These are phyloP conservation scores for Trichoplax adhaerens DNA, from an alignment of 37 sponge, comb jelly and placozoan species.

Conservation along the genomic window DNA sequence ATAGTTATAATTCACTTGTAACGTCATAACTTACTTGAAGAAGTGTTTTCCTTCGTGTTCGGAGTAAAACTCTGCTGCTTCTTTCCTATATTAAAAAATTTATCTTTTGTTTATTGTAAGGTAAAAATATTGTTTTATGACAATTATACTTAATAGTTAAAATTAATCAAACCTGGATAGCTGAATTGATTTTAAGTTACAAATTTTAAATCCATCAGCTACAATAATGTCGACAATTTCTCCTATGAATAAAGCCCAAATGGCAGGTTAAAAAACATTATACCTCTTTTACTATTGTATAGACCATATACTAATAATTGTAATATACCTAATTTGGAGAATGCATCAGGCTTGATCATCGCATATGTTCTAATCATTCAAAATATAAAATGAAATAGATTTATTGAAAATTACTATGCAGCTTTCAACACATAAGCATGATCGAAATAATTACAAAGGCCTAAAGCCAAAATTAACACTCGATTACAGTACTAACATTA, in stretches of 20 bases:
- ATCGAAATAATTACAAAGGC: no score
- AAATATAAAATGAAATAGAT: background rate
- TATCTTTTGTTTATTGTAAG: no score
- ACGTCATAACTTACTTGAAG: constrained; percentile 10
- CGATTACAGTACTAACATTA: no score
- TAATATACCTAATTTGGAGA: constrained; percentile 34
- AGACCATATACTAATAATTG: no score
- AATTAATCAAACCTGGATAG: constrained; percentile 10
- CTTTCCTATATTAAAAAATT: constrained; percentile 8
- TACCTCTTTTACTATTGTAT: no score
- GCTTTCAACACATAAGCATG: no score
- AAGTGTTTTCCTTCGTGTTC: constrained; percentile 49
- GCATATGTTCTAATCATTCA: constrained; percentile 29
- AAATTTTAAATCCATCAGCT: constrained; percentile 40
- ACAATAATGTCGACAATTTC: constrained; percentile 34
- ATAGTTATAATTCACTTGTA: no score
- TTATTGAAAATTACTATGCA: no score
- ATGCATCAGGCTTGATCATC: constrained; percentile 68
- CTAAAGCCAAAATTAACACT: no score
- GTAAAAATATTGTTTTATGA: no score
- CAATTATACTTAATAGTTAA: no score
- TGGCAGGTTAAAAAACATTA: background rate
- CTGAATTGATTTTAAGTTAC: constrained; percentile 56
- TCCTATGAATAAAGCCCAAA: background rate
- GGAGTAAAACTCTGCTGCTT: constrained; percentile 59